phyloP scores from a whole-genome alignment of 2,888 invertebrate genomes.

The Patella caerulea region DNA sequence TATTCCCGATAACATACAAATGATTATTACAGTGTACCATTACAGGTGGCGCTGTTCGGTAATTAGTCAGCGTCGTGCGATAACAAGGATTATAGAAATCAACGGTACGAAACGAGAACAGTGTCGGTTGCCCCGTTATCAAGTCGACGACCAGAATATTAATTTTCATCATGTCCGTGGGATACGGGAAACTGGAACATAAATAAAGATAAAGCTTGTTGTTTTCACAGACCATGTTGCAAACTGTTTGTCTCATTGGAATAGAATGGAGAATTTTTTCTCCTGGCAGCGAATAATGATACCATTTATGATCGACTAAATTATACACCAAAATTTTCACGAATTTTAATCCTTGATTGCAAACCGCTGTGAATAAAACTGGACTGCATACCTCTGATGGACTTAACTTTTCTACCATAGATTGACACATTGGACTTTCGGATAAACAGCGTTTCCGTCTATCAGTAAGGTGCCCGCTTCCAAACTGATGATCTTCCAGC shows the following conservation, averaged over 20 bases:
- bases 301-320: slow-evolving; percentile 61
- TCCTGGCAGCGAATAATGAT: slow-evolving; percentile 58
- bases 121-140: slow-evolving; percentile 56
- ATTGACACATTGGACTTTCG: not conserved
- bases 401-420: slow-evolving; percentile 17
- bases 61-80: slow-evolving; percentile 66
- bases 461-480: not conserved
- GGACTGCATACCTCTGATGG: slow-evolving; percentile 33
- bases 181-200: slow-evolving; percentile 67
- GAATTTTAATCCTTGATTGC: slow-evolving; percentile 64
- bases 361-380: slow-evolving; percentile 60
- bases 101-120: slow-evolving; percentile 63
- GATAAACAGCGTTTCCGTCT: not conserved
- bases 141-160: slow-evolving; percentile 64
- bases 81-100: slow-evolving; percentile 65
- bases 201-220: slow-evolving; percentile 65
- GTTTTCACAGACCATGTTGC: slow-evolving; percentile 59
- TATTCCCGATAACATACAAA: slow-evolving; percentile 64
- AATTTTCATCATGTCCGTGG: slow-evolving; percentile 67
- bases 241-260: slow-evolving; percentile 64
- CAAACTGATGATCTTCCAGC: slow-evolving; percentile 30
- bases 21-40: slow-evolving; percentile 64
- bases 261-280: slow-evolving; percentile 61
- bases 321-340: slow-evolving; percentile 64
- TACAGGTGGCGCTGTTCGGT: slow-evolving; percentile 63